Base-by-base conservation (phyloP, 92 coral and sea anemone genomes). In the Porites evermanni region DNA sequence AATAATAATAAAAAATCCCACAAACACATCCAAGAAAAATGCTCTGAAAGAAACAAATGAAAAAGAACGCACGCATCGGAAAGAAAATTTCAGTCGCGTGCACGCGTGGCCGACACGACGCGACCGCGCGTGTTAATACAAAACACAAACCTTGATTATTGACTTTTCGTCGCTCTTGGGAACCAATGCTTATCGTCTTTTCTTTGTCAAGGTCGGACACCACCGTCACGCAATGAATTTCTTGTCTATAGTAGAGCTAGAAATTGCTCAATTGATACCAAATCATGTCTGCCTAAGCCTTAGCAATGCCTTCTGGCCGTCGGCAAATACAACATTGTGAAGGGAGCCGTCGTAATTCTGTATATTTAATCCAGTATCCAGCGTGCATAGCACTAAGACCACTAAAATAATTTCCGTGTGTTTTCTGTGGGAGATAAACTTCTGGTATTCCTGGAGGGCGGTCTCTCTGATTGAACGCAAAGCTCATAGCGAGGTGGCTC, bases 401-500 rank as follows among this genome's bases (percentile, higher is more conserved):
- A 64, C 50, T 83, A 7, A 23, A 73, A 83, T 83, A 83, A 83
- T 83, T 74, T 64, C 80, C 87, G 64, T 72, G 87, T 61, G 74
- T 64, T 83, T 83, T 74, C 87, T 83, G 87, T 83, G 80, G 87
- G 87, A 74, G 87, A 83, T 72, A 83, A 83, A 83, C 87, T 83
- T 83, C 87, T 83, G 87, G 87, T 83, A 64, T 83, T 73, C 80
- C 87, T 74, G 63, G 87, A 74, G 87, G 87, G 87, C 87, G 80
- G 87, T 83, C 80, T 83, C 61, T 59, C 80, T 61, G 44, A 73
- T 23, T 83, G 63, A 74, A 83, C 72, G 71, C 80, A 83, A 73
- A 50, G 53, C 80, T 19, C 80, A 61, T 65, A 75, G 80, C 53
- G 87, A 74, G 87, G 18, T n/a, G 9, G 50, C 87, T 83, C 87